Evolutionary conservation across 1,140 invertebrate genomes (phyloP).

Genomic region (Penaeus vannamei): DNA sequence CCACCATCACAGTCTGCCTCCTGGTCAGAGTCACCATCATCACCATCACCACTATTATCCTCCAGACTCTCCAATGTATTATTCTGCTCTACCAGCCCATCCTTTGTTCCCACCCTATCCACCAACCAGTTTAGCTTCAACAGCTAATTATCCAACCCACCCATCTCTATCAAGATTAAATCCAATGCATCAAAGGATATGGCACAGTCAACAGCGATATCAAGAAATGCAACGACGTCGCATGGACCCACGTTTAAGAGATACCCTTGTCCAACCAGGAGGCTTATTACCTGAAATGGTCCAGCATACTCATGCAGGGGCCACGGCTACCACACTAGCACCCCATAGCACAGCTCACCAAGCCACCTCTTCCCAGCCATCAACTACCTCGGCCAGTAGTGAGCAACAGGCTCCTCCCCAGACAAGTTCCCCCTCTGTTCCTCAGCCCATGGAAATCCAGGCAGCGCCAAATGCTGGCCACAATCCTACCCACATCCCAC

Average conservation of each 20-base stretch:
- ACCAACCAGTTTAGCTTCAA: conserved; percentile 47
- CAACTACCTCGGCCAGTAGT: conserved; percentile 46
- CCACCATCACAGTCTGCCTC: conserved; percentile 64
- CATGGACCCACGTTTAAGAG: conserved; percentile 57
- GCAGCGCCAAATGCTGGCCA: conserved; percentile 50
- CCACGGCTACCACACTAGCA: conserved; percentile 59
- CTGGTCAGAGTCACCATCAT: conserved; percentile 67
- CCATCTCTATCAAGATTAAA: conserved; percentile 63
- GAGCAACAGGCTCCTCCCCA: conserved; percentile 59
- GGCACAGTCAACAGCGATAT: conserved; percentile 63
- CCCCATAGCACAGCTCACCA: conserved; percentile 53
- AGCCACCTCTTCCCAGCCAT: conserved; percentile 36
- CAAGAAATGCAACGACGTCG: conserved; percentile 65
- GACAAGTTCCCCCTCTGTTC: conserved; percentile 48
- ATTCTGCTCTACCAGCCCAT: conserved; percentile 53
- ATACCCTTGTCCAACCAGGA: conserved; percentile 12
- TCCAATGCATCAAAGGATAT: conserved; percentile 62
- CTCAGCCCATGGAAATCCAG: conserved; percentile 52
- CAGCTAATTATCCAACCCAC: conserved; percentile 60
- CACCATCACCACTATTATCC: conserved; percentile 67
- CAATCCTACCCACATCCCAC: conserved; percentile 46
- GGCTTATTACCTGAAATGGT: conserved; percentile 3
- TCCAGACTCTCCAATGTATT: conserved; percentile 55
- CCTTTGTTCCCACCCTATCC: conserved; percentile 57
- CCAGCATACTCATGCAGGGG: conserved; percentile 30